These are phyloP conservation scores for Sus cebifrons DNA, from an alignment of 2,797 vertebrate genomes.

Conservation along the genomic window DNA sequence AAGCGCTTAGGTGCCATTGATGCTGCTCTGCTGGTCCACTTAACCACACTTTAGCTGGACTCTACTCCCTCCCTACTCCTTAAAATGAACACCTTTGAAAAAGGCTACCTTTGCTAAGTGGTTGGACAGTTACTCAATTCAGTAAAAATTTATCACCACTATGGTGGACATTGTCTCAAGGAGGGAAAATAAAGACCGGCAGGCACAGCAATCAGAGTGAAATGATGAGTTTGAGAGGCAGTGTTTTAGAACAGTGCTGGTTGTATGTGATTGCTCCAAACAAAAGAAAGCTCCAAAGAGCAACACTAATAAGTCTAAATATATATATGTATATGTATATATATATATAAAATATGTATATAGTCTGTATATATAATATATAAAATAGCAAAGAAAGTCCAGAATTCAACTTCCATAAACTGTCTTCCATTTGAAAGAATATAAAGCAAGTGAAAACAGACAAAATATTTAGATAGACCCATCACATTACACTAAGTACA, in stretches of 20 bases:
- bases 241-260: not conserved
- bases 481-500: not conserved
- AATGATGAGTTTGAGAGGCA: not conserved
- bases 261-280: not conserved
- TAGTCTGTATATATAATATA: not conserved
- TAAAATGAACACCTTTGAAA: constrained; percentile 46
- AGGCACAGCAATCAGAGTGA: not conserved
- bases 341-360: not conserved
- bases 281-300: not conserved
- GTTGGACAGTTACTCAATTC: not conserved
- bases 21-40: not conserved
- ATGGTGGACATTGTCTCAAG: not conserved
- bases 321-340: not conserved
- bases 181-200: not conserved
- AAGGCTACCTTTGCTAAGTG: constrained; percentile 62
- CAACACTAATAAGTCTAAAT: not conserved
- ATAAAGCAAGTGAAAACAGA: not conserved
- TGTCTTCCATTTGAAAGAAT: constrained; percentile 11
- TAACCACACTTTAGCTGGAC: not conserved
- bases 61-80: not conserved
- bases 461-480: not conserved
- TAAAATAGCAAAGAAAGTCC: not conserved
- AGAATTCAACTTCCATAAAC: not conserved
- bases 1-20: not conserved
- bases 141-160: not conserved